phyloP scores from a whole-genome alignment of 2,888 invertebrate genomes.

The Lithophane socia region DNA sequence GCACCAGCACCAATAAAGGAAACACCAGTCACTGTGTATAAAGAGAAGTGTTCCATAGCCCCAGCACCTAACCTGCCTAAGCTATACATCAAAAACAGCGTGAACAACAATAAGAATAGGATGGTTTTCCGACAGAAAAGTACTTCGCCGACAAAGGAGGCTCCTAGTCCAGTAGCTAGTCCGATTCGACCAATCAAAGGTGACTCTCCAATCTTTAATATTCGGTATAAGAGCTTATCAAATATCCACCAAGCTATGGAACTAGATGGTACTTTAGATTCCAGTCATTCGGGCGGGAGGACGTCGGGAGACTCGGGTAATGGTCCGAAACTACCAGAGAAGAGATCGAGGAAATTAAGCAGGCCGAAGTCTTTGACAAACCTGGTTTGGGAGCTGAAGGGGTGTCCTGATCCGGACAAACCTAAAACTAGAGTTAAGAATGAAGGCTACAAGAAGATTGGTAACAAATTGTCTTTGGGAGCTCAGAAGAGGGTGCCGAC shows the following conservation, averaged over 20 bases:
- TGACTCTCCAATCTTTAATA: conserved; percentile 94
- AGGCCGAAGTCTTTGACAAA: conserved; percentile 96
- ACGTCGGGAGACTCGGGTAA: conserved; percentile 96
- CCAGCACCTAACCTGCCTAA: conserved; percentile 92
- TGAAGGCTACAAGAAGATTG: conserved; percentile 88
- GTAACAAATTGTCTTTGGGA: conserved; percentile 88
- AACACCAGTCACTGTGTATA: conserved; percentile 88
- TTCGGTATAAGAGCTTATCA: conserved; percentile 93
- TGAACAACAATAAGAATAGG: conserved; percentile 92
- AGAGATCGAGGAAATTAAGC: conserved; percentile 94
- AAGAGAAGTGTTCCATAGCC: conserved; percentile 91
- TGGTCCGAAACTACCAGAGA: conserved; percentile 95
- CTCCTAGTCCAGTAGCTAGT: conserved; percentile 91
- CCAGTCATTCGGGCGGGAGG: conserved; percentile 96
- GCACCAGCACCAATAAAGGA: conserved; percentile 91
- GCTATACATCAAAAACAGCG: conserved; percentile 94
- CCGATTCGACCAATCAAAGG: conserved; percentile 90
- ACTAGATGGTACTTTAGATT: conserved; percentile 96
- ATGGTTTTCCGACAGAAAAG: conserved; percentile 93
- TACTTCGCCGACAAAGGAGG: conserved; percentile 93
- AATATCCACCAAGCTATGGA: conserved; percentile 94
- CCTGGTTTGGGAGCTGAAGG: conserved; percentile 94
- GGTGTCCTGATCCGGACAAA: conserved; percentile 86
- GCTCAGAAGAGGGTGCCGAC: conserved; percentile 90
- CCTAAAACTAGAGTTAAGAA: conserved; percentile 88